Evolutionary conservation across 2,888 invertebrate species (phyloP).

Genomic region (Pomacea canaliculata): DNA sequence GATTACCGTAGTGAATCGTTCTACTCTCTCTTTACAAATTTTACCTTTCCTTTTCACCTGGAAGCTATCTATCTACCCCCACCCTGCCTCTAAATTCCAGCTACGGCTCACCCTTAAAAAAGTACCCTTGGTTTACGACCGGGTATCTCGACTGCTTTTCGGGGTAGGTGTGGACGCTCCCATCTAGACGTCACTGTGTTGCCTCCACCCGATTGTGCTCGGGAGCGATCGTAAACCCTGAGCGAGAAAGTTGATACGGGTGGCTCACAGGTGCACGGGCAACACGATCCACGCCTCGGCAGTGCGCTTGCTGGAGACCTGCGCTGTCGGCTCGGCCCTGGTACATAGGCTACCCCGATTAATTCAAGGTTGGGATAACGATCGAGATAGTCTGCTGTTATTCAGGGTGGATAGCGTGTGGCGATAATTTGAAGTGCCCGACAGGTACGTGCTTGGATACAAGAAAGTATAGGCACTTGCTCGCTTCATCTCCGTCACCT

Average conservation of each 20-base stretch:
- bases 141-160: constrained; percentile 4
- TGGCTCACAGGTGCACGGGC: constrained; percentile 4
- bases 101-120: no score
- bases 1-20: no score
- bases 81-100: no score
- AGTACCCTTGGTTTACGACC: neutral
- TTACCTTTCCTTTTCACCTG: no score
- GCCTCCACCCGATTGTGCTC: constrained; percentile 6
- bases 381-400: neutral
- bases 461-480: no score
- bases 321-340: neutral
- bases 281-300: neutral
- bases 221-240: constrained; percentile 7
- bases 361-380: neutral
- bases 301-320: neutral
- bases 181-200: constrained; percentile 5
- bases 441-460: no score
- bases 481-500: no score
- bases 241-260: neutral
- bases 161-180: constrained; percentile 7
- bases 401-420: no score
- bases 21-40: no score
- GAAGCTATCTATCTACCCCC: no score
- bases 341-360: neutral
- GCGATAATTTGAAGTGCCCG: no score